Percentiles rank a stretch among this genome's conserved stretches.
These are phyloP conservation scores for Brachylomia viminalis DNA, from an alignment of 2,888 invertebrate genomes.

Conservation along the genomic window DNA sequence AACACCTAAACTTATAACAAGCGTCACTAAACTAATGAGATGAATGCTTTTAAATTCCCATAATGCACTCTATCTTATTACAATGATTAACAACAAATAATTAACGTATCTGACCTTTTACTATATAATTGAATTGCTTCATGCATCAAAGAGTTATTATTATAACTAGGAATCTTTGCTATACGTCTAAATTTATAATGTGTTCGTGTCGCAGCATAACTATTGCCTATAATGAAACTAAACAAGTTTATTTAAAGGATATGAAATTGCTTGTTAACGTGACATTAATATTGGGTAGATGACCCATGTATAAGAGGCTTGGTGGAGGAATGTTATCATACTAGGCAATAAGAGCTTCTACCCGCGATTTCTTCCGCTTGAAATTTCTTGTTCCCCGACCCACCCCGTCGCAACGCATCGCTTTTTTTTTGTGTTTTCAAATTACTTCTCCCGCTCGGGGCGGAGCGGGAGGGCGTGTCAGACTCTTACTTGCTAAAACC, in stretches of 20 bases:
- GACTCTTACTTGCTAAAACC: no score
- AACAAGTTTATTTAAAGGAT: conserved; percentile 24
- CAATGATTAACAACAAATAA: conserved; percentile 29
- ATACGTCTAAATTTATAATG: conserved; percentile 41
- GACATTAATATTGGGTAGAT: conserved; percentile 25
- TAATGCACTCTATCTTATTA: conserved; percentile 23
- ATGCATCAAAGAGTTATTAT: conserved; percentile 37
- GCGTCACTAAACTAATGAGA: conserved; percentile 10
- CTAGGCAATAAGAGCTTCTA: no score
- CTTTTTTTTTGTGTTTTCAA: no score
- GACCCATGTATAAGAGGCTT: not conserved
- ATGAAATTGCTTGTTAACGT: conserved; percentile 21
- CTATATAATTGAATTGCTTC: conserved; percentile 53
- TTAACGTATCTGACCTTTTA: conserved; percentile 55
- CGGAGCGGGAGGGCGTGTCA: no score
- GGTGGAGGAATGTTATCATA: not conserved
- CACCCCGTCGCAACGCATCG: no score
- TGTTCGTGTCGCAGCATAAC: conserved; percentile 47
- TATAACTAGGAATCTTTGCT: conserved; percentile 37
- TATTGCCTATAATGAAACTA: conserved; percentile 19
- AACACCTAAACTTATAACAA: no score
- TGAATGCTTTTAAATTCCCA: conserved; percentile 3
- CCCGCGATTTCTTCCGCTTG: no score
- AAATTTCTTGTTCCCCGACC: no score
- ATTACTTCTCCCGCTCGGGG: no score